Conservation (phyloP, 2,113 vertebrate species). For the Miniopterus natalensis region DNA sequence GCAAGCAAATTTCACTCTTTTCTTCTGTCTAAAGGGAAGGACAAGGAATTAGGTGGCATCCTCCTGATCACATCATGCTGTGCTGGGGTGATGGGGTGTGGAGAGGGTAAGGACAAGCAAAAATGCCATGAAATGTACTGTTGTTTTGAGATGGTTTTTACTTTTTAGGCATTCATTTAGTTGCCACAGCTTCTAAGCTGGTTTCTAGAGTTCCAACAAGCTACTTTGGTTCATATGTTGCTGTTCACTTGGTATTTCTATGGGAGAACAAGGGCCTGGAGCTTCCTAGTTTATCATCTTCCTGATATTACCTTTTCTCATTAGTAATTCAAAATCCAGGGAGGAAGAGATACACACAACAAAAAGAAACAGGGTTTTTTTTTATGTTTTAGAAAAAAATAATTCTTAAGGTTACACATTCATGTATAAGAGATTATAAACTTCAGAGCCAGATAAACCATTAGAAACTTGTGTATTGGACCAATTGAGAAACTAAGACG, state of each 20-base stretch:
- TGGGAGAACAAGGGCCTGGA: not conserved
- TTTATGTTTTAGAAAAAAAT: not conserved
- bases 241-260: not conserved
- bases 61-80: not conserved
- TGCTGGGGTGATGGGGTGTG: not conserved
- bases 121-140: not conserved
- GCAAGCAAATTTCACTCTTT: not conserved
- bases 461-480: not conserved
- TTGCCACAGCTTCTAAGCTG: conserved; percentile 14
- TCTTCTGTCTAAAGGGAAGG: not conserved
- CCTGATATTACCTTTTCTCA: not conserved
- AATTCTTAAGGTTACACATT: not conserved
- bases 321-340: not conserved
- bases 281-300: not conserved
- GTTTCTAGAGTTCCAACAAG: not conserved
- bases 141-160: not conserved
- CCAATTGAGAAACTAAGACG: not conserved
- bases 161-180: not conserved
- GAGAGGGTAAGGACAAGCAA: too few species aligned
- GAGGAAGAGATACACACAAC: not conserved
- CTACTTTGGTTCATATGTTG: not conserved
- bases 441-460: not conserved
- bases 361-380: not conserved
- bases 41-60: not conserved
- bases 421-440: not conserved